Evolutionary conservation across 2,888 invertebrate genomes (phyloP).

Genomic region (Hypselothyrea guttata): DNA sequence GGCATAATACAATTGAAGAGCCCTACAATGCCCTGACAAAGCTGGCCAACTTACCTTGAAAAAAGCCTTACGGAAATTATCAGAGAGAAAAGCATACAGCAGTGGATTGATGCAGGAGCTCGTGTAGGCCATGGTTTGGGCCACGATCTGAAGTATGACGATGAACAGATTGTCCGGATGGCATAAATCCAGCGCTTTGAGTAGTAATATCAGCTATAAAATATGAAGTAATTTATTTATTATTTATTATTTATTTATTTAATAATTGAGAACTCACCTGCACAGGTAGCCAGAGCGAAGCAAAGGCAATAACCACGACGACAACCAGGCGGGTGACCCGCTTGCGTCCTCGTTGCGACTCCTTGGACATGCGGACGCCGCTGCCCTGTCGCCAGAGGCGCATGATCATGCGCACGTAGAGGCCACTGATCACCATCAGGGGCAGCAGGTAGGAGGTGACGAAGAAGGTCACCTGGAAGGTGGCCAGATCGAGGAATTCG

Average conservation of each 20-base stretch:
- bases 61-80: conserved; percentile 96
- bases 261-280: conserved; percentile 85
- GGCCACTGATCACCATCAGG: conserved; percentile 90
- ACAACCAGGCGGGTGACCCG: conserved; percentile 95
- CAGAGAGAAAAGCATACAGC: conserved; percentile 96
- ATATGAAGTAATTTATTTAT: neutral
- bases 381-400: conserved; percentile 92
- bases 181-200: conserved; percentile 87
- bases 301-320: conserved; percentile 95
- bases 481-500: conserved; percentile 82
- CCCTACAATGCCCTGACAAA: conserved; percentile 2
- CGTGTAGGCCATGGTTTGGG: conserved; percentile 93
- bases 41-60: conserved; percentile 83
- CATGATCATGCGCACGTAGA: conserved; percentile 94
- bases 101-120: conserved; percentile 97
- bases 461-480: conserved; percentile 90
- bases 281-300: conserved; percentile 97
- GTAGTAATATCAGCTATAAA: conserved; percentile 88
- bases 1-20: conserved; percentile 6
- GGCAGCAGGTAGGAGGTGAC: conserved; percentile 93
- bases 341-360: conserved; percentile 89
- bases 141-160: conserved; percentile 88
- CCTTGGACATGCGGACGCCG: conserved; percentile 89
- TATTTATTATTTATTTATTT: neutral
- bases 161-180: conserved; percentile 82